Evolutionary conservation across 2,797 vertebrate genomes (phyloP).

Genomic region (Phoebastria nigripes): DNA sequence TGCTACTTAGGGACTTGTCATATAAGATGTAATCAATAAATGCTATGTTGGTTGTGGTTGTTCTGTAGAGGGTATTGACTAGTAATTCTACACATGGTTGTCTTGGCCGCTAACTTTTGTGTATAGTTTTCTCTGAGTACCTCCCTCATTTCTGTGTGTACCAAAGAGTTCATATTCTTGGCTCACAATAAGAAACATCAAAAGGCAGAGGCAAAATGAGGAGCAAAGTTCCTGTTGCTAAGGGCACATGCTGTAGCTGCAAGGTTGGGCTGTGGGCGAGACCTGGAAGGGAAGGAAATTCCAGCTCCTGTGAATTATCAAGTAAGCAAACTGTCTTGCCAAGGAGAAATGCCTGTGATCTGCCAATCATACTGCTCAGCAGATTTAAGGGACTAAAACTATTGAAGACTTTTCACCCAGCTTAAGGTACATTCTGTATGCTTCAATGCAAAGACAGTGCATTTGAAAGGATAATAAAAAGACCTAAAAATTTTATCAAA

Average conservation of each 20-base stretch:
- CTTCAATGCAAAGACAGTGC: background rate
- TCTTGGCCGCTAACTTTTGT: background rate
- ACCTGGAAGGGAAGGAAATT: slow-evolving; percentile 26
- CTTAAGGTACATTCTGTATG: fast-evolving
- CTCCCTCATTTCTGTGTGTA: background rate
- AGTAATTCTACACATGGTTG: background rate
- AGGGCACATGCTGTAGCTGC: background rate
- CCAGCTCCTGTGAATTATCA: background rate
- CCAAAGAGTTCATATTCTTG: background rate
- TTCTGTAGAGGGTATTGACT: background rate
- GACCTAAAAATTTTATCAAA: background rate
- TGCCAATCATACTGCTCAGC: background rate
- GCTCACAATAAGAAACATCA: background rate
- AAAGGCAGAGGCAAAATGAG: slow-evolving; percentile 4
- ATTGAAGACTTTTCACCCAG: background rate
- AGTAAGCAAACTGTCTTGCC: background rate
- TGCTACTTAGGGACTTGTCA: background rate
- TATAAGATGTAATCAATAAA: background rate
- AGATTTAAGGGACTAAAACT: background rate
- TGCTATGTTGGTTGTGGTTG: background rate
- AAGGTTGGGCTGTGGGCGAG: background rate
- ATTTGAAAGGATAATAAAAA: background rate
- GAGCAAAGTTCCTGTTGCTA: background rate
- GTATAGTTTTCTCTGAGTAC: background rate
- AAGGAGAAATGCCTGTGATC: background rate